Evolutionary conservation across 2,113 vertebrate genomes (phyloP), one percentile per base, ranked within the genome.

Genomic region (Paraplagusia blochii): DNA sequence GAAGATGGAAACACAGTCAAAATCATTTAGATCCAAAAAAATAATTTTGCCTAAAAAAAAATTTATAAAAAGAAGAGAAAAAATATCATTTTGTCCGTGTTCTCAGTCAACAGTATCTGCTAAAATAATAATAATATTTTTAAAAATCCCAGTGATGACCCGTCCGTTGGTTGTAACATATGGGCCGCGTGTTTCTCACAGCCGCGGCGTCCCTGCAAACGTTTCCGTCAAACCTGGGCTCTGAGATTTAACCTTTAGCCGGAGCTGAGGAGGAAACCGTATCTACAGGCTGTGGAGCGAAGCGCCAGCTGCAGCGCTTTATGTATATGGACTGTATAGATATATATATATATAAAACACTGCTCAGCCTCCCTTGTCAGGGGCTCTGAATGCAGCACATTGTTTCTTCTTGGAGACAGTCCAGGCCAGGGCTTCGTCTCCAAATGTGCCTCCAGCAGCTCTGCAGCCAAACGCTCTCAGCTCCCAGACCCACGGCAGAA

Each of bases 331-430:
- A 38, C 8, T 38, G 11, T 38, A 40, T 40, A 40, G 11, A 40
- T 11, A 40, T 58, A 43, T 55, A 33, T 34, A 33, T 50, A 50
- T 47, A 18, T 52, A 51, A 36, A 72, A 60, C 70, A 62, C 44
- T 55, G 53, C 63, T 52, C 61, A 54, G 54, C 65, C 57, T 47
- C 54, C 72, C 62, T 63, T 22, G 58, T 57, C 58, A 18, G 40
- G 44, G 79, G 63, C 64, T 63, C 83, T 78, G 77, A 83, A 85
- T 89, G 82, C 79, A 72, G 71, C 79, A 71, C 82, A 80, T 85
- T 88, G 85, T 90, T 85, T 79, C 44, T 78, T 19, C 43, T 77
- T 89, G 79, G 86, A 86, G 61, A 13, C 62, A 62, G 16, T 87
- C 80, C 81, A 85, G 88, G 64, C 43, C 69, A 66, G 67, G 83